These are phyloP conservation scores for Xiphophorus birchmanni DNA, from an alignment of 2,797 vertebrate species.

Conservation along the genomic window DNA sequence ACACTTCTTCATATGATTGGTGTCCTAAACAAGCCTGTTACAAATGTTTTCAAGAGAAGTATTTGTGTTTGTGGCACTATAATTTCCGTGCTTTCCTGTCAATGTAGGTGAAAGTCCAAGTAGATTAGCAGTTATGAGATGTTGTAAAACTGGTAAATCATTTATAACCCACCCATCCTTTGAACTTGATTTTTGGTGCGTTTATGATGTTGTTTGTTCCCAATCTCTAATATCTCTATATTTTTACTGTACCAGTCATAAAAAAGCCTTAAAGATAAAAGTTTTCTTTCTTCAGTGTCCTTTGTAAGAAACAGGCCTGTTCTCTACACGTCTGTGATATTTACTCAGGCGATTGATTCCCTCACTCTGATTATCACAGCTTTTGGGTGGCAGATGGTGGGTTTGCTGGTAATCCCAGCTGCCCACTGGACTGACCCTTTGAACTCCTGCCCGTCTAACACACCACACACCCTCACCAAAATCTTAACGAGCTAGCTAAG, in stretches of 20 bases:
- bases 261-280: background rate
- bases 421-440: conserved; percentile 63
- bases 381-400: conserved; percentile 83
- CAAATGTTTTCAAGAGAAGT: no score
- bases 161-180: background rate
- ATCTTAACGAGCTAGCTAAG: conserved; percentile 58
- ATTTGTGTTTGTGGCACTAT: no score
- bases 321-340: conserved; percentile 64
- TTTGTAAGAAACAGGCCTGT: background rate
- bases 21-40: no score
- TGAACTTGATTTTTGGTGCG: background rate
- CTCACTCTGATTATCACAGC: conserved; percentile 65
- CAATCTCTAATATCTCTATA: background rate
- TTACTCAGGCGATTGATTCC: conserved; percentile 83
- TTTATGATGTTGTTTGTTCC: background rate
- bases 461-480: conserved; percentile 16
- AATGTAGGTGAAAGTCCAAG: background rate
- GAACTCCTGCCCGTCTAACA: conserved; percentile 48
- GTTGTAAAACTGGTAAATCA: background rate
- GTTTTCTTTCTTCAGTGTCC: background rate
- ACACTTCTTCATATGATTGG: no score
- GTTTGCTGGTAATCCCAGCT: conserved; percentile 81
- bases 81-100: background rate
- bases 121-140: background rate
- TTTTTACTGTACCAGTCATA: background rate